phyloP scores from a whole-genome alignment of 2,888 invertebrate genomes.

The Slavum lentiscoides region DNA sequence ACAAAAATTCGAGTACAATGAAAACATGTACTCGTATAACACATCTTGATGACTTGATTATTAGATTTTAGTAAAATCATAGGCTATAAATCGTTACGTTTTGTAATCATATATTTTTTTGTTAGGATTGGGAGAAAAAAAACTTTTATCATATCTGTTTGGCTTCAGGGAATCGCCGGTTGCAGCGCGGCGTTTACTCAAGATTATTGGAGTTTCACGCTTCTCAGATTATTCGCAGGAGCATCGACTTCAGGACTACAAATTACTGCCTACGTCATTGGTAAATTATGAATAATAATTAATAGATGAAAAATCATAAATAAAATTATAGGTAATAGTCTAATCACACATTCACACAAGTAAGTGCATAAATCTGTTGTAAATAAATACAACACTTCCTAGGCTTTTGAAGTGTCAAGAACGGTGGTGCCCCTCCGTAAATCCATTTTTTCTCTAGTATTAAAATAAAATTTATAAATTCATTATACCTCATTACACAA shows the following conservation, averaged over 20 bases:
- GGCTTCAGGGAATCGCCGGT: slow-evolving; percentile 72
- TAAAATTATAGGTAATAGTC: no score
- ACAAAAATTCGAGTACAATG: no score
- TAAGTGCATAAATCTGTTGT: no score
- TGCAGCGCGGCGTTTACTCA: slow-evolving; percentile 70
- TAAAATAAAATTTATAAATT: no score
- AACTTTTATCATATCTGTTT: slow-evolving; percentile 73
- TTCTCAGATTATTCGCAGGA: slow-evolving; percentile 71
- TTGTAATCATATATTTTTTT: slow-evolving; percentile 16
- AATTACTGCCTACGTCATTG: slow-evolving; percentile 77
- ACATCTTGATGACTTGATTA: no score
- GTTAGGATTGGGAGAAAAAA: slow-evolving; percentile 70
- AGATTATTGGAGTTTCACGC: slow-evolving; percentile 70
- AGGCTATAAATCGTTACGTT: neutral
- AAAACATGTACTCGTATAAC: no score
- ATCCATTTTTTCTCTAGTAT: no score
- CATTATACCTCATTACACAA: no score
- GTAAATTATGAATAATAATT: slow-evolving; percentile 60
- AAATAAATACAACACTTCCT: no score
- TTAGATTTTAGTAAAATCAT: neutral
- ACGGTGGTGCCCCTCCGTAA: no score
- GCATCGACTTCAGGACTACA: slow-evolving; percentile 77
- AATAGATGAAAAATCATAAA: neutral
- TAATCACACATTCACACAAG: no score
- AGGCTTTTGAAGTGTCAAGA: no score